Evolutionary conservation across 2,888 invertebrate genomes (phyloP), one percentile per base, ranked within the genome.

Genomic region (Drosophila sordidula): DNA sequence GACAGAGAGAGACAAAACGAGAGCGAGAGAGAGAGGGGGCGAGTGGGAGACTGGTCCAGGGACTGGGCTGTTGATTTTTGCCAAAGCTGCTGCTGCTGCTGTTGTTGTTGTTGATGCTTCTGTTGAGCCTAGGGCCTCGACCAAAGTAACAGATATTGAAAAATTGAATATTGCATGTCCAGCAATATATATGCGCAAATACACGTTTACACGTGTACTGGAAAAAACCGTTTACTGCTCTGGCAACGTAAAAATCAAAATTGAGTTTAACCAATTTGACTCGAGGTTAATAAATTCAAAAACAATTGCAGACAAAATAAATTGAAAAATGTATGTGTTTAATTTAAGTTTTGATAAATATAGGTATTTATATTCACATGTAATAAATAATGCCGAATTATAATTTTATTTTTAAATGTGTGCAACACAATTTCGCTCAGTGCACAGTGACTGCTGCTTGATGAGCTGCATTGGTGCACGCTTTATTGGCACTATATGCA

Each of bases 151-250:
- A 87, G 80, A 89, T 84, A 84, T 84, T 88, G 84, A 84, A 89
- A 86, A 89, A 89, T 87, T 86, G 89, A 86, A 89, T 85, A 84
- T 84, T 86, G 78, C 83, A 79, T 67, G 80, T 56, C 64, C 74
- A 73, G 68, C 63, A 65, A 65, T 49, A 64, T 54, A 63, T 77
- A 41, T 54, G 34, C n/a, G 11, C 44, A 14, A 44, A 45, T 26
- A 55, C 55, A 55, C 45, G 51, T 38, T 39, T 42, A 32, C 52
- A 58, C 42, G 45, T 52, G 29, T 66, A 75, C 64, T 50, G 52
- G 5, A 11, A 55, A 16, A 59, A 76, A 58, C 9, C 8, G 18
- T 22, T 29, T 9, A 29, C 2, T 26, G 26, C 26, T 8, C 8
- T 9, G 2, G 9, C 9, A 9, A 29, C 9, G 9, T 9, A 8